Conservation (phyloP, 2,888 invertebrate genomes). For the Embidobia sp. region DNA sequence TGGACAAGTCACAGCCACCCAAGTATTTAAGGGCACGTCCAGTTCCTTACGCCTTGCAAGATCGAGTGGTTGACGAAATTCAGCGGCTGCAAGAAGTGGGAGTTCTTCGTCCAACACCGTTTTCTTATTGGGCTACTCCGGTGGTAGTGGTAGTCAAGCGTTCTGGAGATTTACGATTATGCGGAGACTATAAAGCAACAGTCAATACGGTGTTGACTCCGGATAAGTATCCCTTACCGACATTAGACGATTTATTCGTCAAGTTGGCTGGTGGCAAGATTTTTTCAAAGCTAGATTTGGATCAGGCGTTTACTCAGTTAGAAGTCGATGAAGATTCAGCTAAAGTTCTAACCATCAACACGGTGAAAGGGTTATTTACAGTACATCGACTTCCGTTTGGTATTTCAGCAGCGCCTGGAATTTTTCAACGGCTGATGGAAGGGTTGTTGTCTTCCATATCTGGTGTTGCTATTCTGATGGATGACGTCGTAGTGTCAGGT, state of each 20-base stretch:
- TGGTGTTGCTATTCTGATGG: conserved; percentile 9
- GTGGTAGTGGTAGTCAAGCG: not conserved
- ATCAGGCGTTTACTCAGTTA: not conserved
- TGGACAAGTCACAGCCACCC: not conserved
- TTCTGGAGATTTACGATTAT: not conserved
- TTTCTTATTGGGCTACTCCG: not conserved
- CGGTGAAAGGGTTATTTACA: not conserved
- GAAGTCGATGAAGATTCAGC: not conserved
- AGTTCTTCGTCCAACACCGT: not conserved
- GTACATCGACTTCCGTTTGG: not conserved
- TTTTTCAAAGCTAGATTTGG: not conserved
- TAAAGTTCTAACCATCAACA: not conserved
- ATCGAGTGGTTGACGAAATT: not conserved
- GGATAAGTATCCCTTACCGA: conserved; percentile 2
- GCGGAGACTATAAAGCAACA: not conserved
- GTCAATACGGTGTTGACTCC: not conserved
- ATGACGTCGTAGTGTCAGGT: conserved; percentile 23
- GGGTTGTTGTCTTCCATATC: conserved; percentile 21
- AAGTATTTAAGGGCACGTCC: not conserved
- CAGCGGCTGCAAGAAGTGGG: not conserved
- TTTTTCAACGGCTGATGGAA: conserved; percentile 61
- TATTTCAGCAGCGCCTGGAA: not conserved
- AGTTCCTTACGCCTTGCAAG: not conserved
- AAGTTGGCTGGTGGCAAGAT: not conserved
- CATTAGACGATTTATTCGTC: not conserved